Conservation (phyloP, 1,140 invertebrate genomes). For the Drosophila grimshawi region DNA sequence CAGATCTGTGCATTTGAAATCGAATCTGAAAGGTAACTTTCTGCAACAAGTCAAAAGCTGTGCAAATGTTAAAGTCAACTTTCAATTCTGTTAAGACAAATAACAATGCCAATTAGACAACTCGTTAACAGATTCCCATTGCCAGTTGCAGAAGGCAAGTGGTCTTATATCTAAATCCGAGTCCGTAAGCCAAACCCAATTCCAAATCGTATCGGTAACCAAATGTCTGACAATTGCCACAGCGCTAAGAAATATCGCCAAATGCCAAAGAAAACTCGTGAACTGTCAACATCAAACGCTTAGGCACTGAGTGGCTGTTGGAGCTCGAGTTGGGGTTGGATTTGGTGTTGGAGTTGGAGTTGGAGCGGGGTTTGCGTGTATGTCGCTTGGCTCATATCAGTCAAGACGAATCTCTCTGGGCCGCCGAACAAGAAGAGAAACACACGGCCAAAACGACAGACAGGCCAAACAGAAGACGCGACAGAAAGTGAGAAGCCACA, state of each 20-base stretch:
- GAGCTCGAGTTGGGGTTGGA: slow-evolving; percentile 26
- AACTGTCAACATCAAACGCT: slow-evolving; percentile 61
- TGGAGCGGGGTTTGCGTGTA: slow-evolving; percentile 66
- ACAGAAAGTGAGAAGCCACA: slow-evolving; percentile 71
- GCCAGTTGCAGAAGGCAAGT: slow-evolving; percentile 1
- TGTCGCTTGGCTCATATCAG: slow-evolving; percentile 75
- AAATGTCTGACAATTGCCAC: slow-evolving; percentile 27
- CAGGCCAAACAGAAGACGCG: slow-evolving; percentile 19
- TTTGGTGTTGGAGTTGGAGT: not conserved
- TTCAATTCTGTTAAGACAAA: slow-evolving; percentile 13
- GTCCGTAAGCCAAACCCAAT: slow-evolving; percentile 7
- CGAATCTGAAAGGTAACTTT: too few species aligned
- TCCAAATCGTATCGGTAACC: slow-evolving; percentile 23
- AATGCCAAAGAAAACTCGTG: slow-evolving; percentile 65
- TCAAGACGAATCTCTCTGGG: slow-evolving; percentile 67
- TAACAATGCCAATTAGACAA: slow-evolving; percentile 58
- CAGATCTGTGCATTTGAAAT: too few species aligned
- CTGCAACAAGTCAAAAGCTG: not conserved
- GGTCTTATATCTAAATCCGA: slow-evolving; percentile 19
- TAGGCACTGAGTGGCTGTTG: not conserved
- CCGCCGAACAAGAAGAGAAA: slow-evolving; percentile 60
- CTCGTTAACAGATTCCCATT: slow-evolving; percentile 39
- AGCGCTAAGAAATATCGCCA: slow-evolving; percentile 51
- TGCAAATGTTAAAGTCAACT: not conserved
- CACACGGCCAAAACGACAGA: slow-evolving; percentile 35